A percentile compares a stretch with the other conserved stretches of the same genome.
phyloP scores from a whole-genome alignment of 2,113 vertebrate species.

The Apistogramma diplotaenia region DNA sequence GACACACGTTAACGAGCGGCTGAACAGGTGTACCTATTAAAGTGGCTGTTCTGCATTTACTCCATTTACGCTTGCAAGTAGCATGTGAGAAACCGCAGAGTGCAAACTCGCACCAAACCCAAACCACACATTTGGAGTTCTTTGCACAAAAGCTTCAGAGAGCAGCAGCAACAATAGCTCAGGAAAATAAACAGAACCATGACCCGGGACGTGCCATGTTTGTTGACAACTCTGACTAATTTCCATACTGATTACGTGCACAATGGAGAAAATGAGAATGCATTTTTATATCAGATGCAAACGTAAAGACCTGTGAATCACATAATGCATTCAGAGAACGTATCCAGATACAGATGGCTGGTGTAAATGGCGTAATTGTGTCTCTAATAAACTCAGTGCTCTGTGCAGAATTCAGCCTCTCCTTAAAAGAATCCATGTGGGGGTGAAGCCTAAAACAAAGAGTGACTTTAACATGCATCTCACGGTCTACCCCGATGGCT shows the following conservation, averaged over 20 bases:
- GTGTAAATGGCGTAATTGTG: background rate
- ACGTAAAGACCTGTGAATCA: background rate
- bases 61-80: background rate
- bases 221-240: background rate
- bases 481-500: background rate
- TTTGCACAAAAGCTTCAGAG: background rate
- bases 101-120: background rate
- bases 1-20: background rate
- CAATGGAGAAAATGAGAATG: background rate
- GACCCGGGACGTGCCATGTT: background rate
- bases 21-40: background rate
- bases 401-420: background rate
- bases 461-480: background rate
- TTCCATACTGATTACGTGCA: background rate
- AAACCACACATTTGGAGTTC: background rate
- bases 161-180: background rate
- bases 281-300: background rate
- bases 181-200: background rate
- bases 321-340: background rate
- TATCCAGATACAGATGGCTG: background rate
- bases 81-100: background rate
- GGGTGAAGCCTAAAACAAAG: slow-evolving; percentile 1
- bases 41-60: background rate
- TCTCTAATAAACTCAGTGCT: background rate
- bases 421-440: background rate